Conservation (phyloP, 2,113 vertebrate species). For the Romanogobio albipinnatus region DNA sequence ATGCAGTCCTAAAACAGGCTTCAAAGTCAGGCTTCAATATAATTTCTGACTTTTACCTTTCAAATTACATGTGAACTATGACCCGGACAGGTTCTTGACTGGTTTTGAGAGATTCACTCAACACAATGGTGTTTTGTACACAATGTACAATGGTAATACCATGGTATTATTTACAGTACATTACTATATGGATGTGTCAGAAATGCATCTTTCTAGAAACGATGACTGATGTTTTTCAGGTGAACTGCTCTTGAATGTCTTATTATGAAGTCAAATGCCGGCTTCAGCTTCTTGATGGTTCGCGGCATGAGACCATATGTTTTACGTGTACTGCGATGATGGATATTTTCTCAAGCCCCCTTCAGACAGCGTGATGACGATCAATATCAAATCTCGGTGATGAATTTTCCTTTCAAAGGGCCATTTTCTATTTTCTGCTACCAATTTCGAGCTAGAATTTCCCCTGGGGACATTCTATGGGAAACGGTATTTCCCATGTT, state of each 20-base stretch:
- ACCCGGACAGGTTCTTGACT: too few species aligned
- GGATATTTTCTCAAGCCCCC: constrained; percentile 50
- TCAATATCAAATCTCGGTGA: constrained; percentile 46
- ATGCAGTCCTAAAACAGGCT: too few species aligned
- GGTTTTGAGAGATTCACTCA: too few species aligned
- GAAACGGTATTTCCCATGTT: constrained; percentile 15
- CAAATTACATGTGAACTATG: too few species aligned
- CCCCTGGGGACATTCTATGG: constrained; percentile 9
- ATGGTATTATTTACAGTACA: constrained; percentile 1
- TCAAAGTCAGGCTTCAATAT: too few species aligned
- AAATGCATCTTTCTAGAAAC: constrained; percentile 13
- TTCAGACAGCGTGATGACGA: constrained; percentile 41
- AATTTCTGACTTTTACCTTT: too few species aligned
- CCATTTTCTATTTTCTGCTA: constrained; percentile 30
- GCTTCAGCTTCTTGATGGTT: constrained; percentile 1
- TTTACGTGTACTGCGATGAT: constrained; percentile 46
- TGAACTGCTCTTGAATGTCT: constrained; percentile 18
- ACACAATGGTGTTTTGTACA: too few species aligned
- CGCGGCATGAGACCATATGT: constrained; percentile 17
- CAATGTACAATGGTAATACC: too few species aligned
- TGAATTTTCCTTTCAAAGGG: constrained; percentile 42
- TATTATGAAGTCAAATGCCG: constrained; percentile 43
- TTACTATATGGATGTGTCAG: neutral
- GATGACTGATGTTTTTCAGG: constrained; percentile 33
- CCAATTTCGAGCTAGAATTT: neutral